These are phyloP conservation scores for Cephalopholis sonnerati DNA, from an alignment of 2,113 vertebrate genomes.

Conservation along the genomic window DNA sequence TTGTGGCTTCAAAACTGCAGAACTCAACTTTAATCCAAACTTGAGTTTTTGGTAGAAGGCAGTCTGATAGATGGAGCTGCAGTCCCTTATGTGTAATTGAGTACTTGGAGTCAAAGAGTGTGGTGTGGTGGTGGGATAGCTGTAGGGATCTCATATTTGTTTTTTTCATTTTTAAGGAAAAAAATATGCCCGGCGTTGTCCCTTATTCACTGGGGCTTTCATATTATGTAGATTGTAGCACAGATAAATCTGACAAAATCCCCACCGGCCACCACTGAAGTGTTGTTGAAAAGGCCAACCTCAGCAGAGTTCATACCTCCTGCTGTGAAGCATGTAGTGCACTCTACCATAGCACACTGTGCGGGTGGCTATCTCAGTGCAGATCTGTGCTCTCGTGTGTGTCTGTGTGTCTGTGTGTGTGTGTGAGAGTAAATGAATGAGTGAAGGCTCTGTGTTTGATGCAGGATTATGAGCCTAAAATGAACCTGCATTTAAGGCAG, in stretches of 20 bases:
- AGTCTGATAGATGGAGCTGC: not conserved
- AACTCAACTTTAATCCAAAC: not conserved
- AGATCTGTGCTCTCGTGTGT: conserved; percentile 54
- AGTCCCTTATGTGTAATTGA: not conserved
- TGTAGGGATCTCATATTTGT: not conserved
- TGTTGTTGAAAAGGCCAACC: conserved; percentile 64
- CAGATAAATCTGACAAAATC: conserved; percentile 61
- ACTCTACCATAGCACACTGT: conserved; percentile 52
- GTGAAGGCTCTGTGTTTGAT: conserved; percentile 25
- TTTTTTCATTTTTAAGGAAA: conserved; percentile 1
- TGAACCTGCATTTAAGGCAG: conserved; percentile 2
- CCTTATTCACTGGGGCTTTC: conserved; percentile 11
- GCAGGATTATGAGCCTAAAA: conserved; percentile 19
- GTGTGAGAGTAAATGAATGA: conserved; percentile 23
- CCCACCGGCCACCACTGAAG: conserved; percentile 53
- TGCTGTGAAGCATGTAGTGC: conserved; percentile 69
- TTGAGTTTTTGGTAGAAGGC: not conserved
- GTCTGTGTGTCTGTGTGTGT: not conserved
- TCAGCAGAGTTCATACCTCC: conserved; percentile 53
- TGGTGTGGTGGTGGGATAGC: not conserved
- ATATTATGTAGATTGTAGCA: conserved; percentile 24
- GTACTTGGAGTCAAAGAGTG: not conserved
- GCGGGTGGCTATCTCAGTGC: conserved; percentile 69
- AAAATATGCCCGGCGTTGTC: not conserved
- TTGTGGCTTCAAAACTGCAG: no score